Conservation (phyloP, 1,140 invertebrate species). For the Drosophila ercepeae region DNA sequence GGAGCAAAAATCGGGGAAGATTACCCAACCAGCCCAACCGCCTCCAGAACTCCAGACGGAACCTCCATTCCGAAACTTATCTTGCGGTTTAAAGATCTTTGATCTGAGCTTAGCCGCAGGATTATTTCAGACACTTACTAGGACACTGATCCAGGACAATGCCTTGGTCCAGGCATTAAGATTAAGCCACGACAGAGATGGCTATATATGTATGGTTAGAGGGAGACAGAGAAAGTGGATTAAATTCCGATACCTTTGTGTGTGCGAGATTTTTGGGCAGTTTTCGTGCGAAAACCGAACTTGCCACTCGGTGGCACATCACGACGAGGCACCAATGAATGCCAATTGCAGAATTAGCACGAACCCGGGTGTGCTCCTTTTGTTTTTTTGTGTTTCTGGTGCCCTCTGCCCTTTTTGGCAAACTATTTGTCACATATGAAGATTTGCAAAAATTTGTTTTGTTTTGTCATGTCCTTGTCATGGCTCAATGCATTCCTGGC, state of each 20-base stretch:
- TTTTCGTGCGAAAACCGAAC: conserved; percentile 72
- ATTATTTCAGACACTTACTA: conserved; percentile 71
- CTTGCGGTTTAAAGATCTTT: conserved; percentile 77
- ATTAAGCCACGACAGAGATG: conserved; percentile 37
- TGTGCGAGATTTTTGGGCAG: conserved; percentile 11
- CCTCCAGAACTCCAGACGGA: conserved; percentile 12
- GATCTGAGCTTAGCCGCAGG: conserved; percentile 76
- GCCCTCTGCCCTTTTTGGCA: not conserved
- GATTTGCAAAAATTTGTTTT: conserved; percentile 72
- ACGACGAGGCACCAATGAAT: conserved; percentile 1
- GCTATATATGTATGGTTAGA: not conserved
- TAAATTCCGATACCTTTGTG: conserved; percentile 59
- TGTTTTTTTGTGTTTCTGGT: conserved; percentile 42
- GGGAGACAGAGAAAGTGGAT: conserved; percentile 48
- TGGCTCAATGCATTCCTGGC: conserved; percentile 75
- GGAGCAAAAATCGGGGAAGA: conserved; percentile 13
- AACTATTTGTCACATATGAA: conserved; percentile 65
- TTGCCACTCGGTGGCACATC: conserved; percentile 53
- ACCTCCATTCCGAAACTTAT: conserved; percentile 24
- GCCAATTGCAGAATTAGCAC: conserved; percentile 77
- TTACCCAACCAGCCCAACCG: conserved; percentile 38
- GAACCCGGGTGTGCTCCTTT: conserved; percentile 50
- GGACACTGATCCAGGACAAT: conserved; percentile 58
- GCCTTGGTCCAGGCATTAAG: conserved; percentile 31
- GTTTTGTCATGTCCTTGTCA: conserved; percentile 83